A percentile compares a stretch with the other conserved stretches of the same genome.
Evolutionary conservation across 2,113 vertebrate genomes (phyloP).

Genomic region (Mola mola): DNA sequence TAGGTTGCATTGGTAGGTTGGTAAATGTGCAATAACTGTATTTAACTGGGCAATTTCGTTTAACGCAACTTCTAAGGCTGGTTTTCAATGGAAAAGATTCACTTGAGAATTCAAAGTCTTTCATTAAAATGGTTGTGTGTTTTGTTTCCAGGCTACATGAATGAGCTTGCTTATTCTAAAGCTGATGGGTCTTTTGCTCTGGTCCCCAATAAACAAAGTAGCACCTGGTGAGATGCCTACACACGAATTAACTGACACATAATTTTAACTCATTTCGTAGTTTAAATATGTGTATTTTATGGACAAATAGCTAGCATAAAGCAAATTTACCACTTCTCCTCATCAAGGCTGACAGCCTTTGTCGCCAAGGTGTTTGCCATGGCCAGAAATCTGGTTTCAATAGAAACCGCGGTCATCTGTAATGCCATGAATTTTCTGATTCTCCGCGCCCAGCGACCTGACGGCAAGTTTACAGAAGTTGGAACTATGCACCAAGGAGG

Average conservation of each 20-base stretch:
- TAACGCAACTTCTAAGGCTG: no score
- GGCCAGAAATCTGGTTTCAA: conserved; percentile 68
- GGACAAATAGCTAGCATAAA: no score
- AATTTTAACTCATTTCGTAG: no score
- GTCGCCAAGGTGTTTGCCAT: conserved; percentile 90
- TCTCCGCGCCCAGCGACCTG: conserved; percentile 81
- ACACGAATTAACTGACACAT: no score
- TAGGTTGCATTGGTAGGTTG: no score
- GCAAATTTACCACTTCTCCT: no score
- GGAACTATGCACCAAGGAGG: conserved; percentile 59
- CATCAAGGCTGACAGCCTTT: conserved; percentile 89
- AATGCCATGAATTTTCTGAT: conserved; percentile 89
- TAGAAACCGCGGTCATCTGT: conserved; percentile 80
- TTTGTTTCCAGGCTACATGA: conserved; percentile 53
- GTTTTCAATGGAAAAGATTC: no score
- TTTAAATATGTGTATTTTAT: no score
- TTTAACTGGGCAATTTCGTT: no score
- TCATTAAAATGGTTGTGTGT: no score
- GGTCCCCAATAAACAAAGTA: fast-evolving
- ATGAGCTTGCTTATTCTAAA: conserved; percentile 56
- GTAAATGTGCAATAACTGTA: no score
- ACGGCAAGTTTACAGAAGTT: conserved; percentile 85
- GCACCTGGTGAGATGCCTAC: conserved; percentile 50
- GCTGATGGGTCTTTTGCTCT: conserved; percentile 65
- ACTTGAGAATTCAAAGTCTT: no score